phyloP scores from a whole-genome alignment of 2,888 invertebrate species.

The Parascotia fuliginaria region DNA sequence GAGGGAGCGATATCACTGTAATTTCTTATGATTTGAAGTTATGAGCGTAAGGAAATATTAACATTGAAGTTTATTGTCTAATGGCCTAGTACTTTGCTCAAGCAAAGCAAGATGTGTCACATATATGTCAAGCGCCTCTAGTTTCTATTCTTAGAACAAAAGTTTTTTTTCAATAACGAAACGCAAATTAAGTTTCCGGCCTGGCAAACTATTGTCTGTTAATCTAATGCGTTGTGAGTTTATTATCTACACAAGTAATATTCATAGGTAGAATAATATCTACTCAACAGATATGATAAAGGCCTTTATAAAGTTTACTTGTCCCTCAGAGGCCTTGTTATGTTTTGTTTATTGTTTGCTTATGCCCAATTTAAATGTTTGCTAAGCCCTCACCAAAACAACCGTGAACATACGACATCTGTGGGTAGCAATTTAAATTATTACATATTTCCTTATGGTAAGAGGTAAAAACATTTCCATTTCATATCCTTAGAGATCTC shows the following conservation, averaged over 20 bases:
- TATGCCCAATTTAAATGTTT: conserved; percentile 74
- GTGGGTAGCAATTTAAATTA: conserved; percentile 33
- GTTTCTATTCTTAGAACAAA: no score
- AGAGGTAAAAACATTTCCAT: no score
- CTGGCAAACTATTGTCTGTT: no score
- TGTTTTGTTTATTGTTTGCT: conserved; percentile 72
- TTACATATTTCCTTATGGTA: conserved; percentile 29
- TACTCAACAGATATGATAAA: conserved; percentile 48
- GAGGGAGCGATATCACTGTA: conserved; percentile 4
- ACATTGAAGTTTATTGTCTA: no score
- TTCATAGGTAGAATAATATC: background rate
- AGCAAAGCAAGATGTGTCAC: no score
- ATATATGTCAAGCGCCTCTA: no score
- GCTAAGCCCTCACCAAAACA: conserved; percentile 50
- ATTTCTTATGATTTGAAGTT: conserved; percentile 1
- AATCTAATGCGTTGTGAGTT: no score
- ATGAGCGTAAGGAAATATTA: background rate
- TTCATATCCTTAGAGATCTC: no score
- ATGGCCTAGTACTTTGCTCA: no score
- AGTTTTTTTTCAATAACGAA: no score
- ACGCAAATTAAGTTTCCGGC: no score
- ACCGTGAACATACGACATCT: conserved; percentile 32
- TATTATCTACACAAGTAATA: no score
- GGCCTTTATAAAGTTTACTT: conserved; percentile 58
- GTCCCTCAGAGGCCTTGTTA: conserved; percentile 70